Evolutionary conservation across 2,888 invertebrate genomes (phyloP).

Genomic region (Melieria picta): DNA sequence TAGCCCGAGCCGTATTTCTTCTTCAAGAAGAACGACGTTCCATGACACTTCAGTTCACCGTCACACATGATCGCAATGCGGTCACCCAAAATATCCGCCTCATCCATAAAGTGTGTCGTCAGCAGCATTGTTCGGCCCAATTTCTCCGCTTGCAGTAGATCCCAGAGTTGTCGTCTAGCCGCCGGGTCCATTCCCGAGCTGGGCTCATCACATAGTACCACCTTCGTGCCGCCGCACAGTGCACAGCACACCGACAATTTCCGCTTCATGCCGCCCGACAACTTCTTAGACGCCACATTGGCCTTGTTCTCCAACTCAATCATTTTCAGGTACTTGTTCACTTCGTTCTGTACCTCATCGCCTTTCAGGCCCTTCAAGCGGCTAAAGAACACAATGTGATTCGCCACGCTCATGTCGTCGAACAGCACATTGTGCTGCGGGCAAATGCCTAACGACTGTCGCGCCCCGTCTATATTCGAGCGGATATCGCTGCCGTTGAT

Average conservation of each 20-base stretch:
- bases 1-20: constrained; percentile 88
- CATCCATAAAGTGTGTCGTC: constrained; percentile 91
- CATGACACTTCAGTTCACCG: constrained; percentile 82
- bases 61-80: constrained; percentile 88
- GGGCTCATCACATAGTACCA: constrained; percentile 79
- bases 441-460: constrained; percentile 80
- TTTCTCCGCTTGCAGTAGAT: constrained; percentile 78
- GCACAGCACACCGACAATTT: constrained; percentile 81
- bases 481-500: constrained; percentile 79
- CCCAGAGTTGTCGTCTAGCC: constrained; percentile 86
- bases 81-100: constrained; percentile 88
- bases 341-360: constrained; percentile 70
- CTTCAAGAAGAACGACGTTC: constrained; percentile 84
- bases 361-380: constrained; percentile 74
- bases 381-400: constrained; percentile 85
- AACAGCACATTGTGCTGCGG: constrained; percentile 90
- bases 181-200: constrained; percentile 90
- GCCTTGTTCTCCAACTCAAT: constrained; percentile 77
- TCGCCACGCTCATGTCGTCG: constrained; percentile 81
- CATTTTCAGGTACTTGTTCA: constrained; percentile 72
- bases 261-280: constrained; percentile 84
- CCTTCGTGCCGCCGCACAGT: constrained; percentile 78
- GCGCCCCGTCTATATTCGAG: constrained; percentile 72
- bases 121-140: constrained; percentile 80
- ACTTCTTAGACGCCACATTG: constrained; percentile 69